Percentiles rank a stretch among this genome's conserved stretches.
Conservation (phyloP, 2,888 invertebrate genomes). For the Isoperla grammatica region DNA sequence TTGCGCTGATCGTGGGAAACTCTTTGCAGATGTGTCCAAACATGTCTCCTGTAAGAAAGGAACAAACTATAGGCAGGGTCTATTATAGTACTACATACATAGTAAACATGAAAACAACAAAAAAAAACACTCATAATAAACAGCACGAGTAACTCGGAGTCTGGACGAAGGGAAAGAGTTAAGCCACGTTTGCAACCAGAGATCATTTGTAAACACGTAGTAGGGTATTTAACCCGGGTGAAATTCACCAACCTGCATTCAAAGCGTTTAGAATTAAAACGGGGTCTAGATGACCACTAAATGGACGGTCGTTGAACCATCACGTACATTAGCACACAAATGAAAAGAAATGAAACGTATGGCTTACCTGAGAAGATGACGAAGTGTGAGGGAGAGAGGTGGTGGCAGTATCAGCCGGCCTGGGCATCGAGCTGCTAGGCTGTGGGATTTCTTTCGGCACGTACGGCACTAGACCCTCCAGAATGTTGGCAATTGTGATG, state of each 20-base stretch:
- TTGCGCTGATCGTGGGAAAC: slow-evolving; percentile 45
- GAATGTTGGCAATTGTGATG: slow-evolving; percentile 71
- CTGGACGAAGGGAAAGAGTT: too few species aligned
- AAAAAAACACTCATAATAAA: slow-evolving; percentile 24
- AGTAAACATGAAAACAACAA: slow-evolving; percentile 34
- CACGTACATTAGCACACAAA: too few species aligned
- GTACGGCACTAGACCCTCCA: slow-evolving; percentile 68
- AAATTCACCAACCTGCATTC: too few species aligned
- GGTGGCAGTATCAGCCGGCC: slow-evolving; percentile 2
- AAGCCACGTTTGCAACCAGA: too few species aligned
- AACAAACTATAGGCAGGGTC: not conserved
- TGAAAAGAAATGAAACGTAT: too few species aligned
- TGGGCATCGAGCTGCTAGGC: slow-evolving; percentile 20
- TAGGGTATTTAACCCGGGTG: too few species aligned
- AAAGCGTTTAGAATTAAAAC: too few species aligned
- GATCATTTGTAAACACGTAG: too few species aligned
- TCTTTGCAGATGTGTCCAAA: slow-evolving; percentile 31
- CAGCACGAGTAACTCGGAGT: not conserved
- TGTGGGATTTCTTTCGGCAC: slow-evolving; percentile 44
- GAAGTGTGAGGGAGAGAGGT: not conserved
- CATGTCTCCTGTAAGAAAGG: slow-evolving; percentile 2
- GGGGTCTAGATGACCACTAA: too few species aligned
- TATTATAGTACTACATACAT: slow-evolving; percentile 31
- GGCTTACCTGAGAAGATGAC: too few species aligned
- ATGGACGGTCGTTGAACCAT: too few species aligned